Evolutionary conservation across 1,140 invertebrate species (phyloP), one percentile per base, ranked within the genome.

Genomic region (Fopius arisanus): DNA sequence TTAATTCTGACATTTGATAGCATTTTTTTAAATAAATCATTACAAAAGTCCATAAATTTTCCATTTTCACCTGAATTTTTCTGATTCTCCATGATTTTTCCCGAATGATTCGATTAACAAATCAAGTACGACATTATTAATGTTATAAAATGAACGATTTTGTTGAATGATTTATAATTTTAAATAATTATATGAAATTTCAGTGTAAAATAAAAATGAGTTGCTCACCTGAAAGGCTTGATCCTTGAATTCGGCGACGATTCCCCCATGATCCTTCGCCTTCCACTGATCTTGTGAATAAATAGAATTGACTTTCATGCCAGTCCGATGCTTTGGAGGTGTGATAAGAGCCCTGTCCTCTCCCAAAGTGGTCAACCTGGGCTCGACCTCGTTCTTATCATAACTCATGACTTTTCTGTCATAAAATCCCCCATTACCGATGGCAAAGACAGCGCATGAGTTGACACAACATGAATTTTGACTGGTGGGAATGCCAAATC

Each of bases 301-400:
- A 71, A 88, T 87, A 21, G 86, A 87, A 69, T 88, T 87, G 67
- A 87, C 82, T 75, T 86, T 87, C 85, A 88, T 87, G 12, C 84
- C 80, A 26, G 78, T 74, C 51, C 80, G 67, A 68, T 76, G 80
- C 65, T 79, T 84, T 72, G 59, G 63, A 54, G 81, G 77, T 48
- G 77, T 75, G 66, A 83, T 78, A 66, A 83, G 72, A 19, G 80
- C 76, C 72, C 80, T 82, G 73, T 83, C 79, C 41, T 81, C 82
- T 51, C 80, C 78, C 48, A 78, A 78, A 51, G 78, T 73, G 71
- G 75, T 78, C 76, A 84, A 76, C 74, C 81, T 75, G 21, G 76
- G 73, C 62, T 81, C 78, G 16, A 79, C 74, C 51, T 80, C 80
- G 74, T 78, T 79, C 67, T 81, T 79, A 26, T 81, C 78, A 68